Evolutionary conservation across 2,113 vertebrate species (phyloP).

Genomic region (Phrynocephalus versicolor): DNA sequence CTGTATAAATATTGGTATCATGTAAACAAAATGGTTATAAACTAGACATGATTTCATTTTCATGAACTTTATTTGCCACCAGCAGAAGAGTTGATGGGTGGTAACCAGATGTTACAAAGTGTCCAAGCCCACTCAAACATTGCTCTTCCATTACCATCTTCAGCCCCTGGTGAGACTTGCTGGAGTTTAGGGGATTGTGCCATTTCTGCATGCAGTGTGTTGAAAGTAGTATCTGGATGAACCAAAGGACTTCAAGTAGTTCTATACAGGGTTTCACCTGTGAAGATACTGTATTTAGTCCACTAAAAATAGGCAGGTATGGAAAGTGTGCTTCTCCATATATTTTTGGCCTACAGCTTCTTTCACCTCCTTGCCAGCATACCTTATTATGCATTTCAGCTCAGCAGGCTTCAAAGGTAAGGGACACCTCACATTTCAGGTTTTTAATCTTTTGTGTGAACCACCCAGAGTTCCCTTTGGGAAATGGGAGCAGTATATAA

Average conservation of each 20-base stretch:
- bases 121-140: neutral
- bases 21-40: neutral
- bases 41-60: neutral
- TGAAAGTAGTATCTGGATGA: neutral
- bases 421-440: neutral
- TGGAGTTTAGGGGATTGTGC: neutral
- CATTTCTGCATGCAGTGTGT: too few species aligned
- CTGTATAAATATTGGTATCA: neutral
- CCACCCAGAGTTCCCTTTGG: too few species aligned
- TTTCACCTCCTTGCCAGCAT: too few species aligned
- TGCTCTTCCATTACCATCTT: neutral
- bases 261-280: neutral
- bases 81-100: neutral
- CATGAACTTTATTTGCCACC: neutral
- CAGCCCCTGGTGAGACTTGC: neutral
- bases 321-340: too few species aligned
- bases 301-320: neutral
- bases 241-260: neutral
- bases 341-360: too few species aligned
- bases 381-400: too few species aligned
- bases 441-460: too few species aligned
- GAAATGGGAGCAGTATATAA: too few species aligned
- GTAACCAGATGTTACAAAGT: constrained; percentile 20
- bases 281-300: neutral
- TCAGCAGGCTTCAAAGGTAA: neutral